Evolutionary conservation across 23 tunicate genomes (phyloP), one percentile per base, ranked within the genome.

Genomic region (Pegea sp.): DNA sequence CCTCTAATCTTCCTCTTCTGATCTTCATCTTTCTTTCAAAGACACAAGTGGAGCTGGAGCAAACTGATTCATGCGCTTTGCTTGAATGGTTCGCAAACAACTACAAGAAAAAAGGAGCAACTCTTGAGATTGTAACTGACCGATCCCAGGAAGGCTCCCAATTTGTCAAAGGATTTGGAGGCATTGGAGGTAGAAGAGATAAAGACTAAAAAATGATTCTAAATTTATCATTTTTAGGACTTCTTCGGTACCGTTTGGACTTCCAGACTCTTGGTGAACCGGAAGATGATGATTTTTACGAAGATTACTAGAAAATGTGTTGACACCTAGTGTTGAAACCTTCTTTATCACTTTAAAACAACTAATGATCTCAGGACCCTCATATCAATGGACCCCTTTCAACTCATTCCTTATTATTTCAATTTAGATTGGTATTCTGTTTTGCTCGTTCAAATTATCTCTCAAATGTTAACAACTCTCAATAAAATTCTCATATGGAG

Each of bases 151-250:
- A 89, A 58, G 98, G 98, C 3, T 72, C 90, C 2, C 98, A 89
- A 44, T 89, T 75, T 78, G 98, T 89, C 20, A 89, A 89, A 62
- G 98, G 98, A 25, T 89, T 89, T 38, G 98, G 98, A 29, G 98
- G 98, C 19, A 89, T 89, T 46, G 98, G 98, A 16, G 98, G 75
- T 65, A 30, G 31, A 43, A 8, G 2, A 3, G 3, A 29, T 56
- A 28, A 3, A 18, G n/a, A 24, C 7, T 50, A 53, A 62, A 62
- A 53, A 18, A 49, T 16, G 19, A 22, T 56, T 22, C 6, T 20
- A 28, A 22, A 22, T 16, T 8, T 13, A 5, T 49, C 3, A 25
- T 42, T 26, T 28, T 4, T 23, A 68, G 75, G 98, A 1, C 65
- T 89, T 69, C 56, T 89, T 42, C 89, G 98, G 24, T 89, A 89